Evolutionary conservation across 1,140 invertebrate species (phyloP), one percentile per base, ranked within the genome.

Genomic region (Zeugodacus cucurbitae): DNA sequence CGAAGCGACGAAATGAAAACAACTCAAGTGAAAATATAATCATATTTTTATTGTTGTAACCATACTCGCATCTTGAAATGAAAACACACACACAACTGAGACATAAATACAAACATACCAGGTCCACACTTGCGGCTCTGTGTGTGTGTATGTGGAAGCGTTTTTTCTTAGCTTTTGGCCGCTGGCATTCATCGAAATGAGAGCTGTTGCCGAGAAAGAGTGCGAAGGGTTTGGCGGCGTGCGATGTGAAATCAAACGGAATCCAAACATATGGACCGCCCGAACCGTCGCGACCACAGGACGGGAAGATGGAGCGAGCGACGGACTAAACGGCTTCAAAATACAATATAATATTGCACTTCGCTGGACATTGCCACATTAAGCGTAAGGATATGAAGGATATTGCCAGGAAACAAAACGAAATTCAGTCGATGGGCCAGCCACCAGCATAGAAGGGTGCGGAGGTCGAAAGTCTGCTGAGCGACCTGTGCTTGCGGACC

Each of bases 11-110:
- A 67, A 87, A 87, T 87, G 86, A 67, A 87, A 87, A 87, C 86
- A 87, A 87, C 64, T 87, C 86, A 87, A 67, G 86, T 67, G 86
- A 87, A 87, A 87, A 87, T 87, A 87, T 58, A 87, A 87, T 87
- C 86, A 87, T 87, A 87, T 87, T 87, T 48, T 67, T 41, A 67
- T 87, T 87, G 59, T 48, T 82, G 70, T 41, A 78, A 41, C 70
- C 70, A 78, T 44, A 78, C 37, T 78, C 34, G 20, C n/a, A 78
- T 78, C 41, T 34, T 37, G 20, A 41, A 74, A 74, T 44, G 74
- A 10, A 48, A 10, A 82, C 22, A 48, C 41, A 37, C 14, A 22
- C 32, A 74, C 67, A 17, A 26, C 41, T n/a, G n/a, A n/a, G n/a
- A 82, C n/a, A 78, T 22, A 78, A 22, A 48, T 41, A 78, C 41